A percentile compares a stretch with the other conserved stretches of the same genome.
phyloP scores from a whole-genome alignment of 2,113 vertebrate genomes.

The Scytalopus superciliaris region DNA sequence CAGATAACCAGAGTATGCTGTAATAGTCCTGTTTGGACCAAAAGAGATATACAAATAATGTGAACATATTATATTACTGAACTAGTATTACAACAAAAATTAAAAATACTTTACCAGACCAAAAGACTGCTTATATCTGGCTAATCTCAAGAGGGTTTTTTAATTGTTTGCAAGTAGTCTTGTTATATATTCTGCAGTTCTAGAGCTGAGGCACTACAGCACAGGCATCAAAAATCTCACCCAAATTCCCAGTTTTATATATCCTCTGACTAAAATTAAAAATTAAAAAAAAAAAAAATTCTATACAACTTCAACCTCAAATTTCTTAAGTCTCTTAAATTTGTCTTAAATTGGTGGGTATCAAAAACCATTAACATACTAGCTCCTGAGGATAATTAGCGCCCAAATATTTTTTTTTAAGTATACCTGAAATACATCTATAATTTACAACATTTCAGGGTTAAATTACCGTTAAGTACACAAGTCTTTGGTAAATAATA shows the following conservation, averaged over 20 bases:
- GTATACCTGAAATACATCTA: constrained; percentile 2
- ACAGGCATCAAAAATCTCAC: constrained; percentile 30
- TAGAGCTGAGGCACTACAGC: constrained; percentile 21
- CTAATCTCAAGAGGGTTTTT: neutral
- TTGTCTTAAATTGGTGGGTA: neutral
- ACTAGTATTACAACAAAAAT: constrained; percentile 1
- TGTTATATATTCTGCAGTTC: neutral
- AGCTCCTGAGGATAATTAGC: constrained; percentile 16
- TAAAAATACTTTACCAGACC: neutral
- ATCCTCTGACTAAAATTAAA: neutral
- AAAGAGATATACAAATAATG: neutral
- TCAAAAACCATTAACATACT: constrained; percentile 4
- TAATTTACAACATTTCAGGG: neutral
- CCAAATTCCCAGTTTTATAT: neutral
- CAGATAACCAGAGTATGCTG: neutral
- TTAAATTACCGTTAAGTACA: constrained; percentile 17
- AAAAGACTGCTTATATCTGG: neutral
- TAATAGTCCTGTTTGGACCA: neutral
- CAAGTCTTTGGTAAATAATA: constrained; percentile 58
- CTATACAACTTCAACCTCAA: neutral
- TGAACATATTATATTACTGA: neutral
- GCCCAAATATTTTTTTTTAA: neutral
- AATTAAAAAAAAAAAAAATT: neutral
- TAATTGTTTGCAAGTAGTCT: neutral
- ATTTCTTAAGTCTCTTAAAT: neutral